Evolutionary conservation across 2,113 vertebrate genomes (phyloP).

Genomic region (Salvelinus alpinus): DNA sequence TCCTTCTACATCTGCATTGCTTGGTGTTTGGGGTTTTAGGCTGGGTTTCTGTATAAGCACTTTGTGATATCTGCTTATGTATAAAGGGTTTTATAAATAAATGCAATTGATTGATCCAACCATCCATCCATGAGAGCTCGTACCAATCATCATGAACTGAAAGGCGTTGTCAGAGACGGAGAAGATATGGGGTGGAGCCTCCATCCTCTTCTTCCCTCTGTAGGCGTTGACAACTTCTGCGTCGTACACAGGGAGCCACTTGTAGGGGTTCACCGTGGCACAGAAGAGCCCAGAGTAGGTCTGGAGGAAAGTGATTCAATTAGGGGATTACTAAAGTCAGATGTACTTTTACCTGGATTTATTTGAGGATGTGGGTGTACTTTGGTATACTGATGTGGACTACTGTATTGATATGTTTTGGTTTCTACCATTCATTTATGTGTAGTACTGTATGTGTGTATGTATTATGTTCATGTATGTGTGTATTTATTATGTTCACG

Average conservation of each 20-base stretch:
- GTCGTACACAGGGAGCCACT: slow-evolving; percentile 5
- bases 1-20: too few relatives aligned
- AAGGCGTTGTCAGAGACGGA: slow-evolving; percentile 7
- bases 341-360: neutral
- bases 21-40: too few relatives aligned
- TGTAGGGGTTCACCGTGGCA: slow-evolving; percentile 16
- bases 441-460: neutral
- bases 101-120: too few relatives aligned
- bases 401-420: neutral
- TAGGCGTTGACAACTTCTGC: neutral
- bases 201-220: slow-evolving; percentile 3
- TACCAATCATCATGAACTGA: slow-evolving; percentile 3
- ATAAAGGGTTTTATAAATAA: too few relatives aligned
- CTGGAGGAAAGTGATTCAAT: neutral
- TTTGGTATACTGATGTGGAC: too few relatives aligned
- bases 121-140: neutral
- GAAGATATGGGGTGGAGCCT: slow-evolving; percentile 10
- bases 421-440: neutral
- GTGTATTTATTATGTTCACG: neutral
- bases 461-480: neutral
- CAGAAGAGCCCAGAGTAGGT: slow-evolving; percentile 14
- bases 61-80: too few relatives aligned
- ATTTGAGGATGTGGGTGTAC: neutral
- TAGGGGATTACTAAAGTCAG: neutral
- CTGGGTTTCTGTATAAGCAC: too few relatives aligned